These are phyloP conservation scores for Tangara arthus DNA, from an alignment of 2,797 vertebrate species.

Conservation along the genomic window DNA sequence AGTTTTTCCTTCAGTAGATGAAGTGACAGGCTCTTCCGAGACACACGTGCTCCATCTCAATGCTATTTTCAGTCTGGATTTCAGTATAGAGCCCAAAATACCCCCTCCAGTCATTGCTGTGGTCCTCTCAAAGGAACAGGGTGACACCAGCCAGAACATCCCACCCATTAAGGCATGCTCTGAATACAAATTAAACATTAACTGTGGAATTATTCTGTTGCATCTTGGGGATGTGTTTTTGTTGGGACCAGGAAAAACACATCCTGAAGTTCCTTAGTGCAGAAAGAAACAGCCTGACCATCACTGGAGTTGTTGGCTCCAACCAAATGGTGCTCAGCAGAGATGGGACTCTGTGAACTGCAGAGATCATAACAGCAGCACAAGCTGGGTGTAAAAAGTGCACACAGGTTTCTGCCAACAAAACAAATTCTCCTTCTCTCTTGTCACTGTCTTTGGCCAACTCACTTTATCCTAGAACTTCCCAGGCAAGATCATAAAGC, in stretches of 20 bases:
- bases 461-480: background rate
- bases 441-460: background rate
- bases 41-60: background rate
- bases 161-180: background rate
- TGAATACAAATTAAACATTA: background rate
- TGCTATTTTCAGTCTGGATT: constrained; percentile 4
- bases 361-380: background rate
- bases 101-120: background rate
- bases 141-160: background rate
- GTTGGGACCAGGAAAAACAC: fast-evolving
- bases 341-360: background rate
- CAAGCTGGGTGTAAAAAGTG: background rate
- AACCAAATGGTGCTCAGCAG: background rate
- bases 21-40: constrained; percentile 16
- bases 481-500: background rate
- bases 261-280: background rate
- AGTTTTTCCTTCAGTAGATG: background rate
- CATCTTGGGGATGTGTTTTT: background rate
- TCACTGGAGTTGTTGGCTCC: background rate
- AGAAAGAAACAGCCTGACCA: background rate
- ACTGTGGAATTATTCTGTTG: background rate
- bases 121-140: background rate
- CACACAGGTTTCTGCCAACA: background rate
- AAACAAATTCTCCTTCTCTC: background rate
- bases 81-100: background rate